Base-by-base conservation (phyloP, 2,113 vertebrate genomes). In the Elgaria multicarinata region DNA sequence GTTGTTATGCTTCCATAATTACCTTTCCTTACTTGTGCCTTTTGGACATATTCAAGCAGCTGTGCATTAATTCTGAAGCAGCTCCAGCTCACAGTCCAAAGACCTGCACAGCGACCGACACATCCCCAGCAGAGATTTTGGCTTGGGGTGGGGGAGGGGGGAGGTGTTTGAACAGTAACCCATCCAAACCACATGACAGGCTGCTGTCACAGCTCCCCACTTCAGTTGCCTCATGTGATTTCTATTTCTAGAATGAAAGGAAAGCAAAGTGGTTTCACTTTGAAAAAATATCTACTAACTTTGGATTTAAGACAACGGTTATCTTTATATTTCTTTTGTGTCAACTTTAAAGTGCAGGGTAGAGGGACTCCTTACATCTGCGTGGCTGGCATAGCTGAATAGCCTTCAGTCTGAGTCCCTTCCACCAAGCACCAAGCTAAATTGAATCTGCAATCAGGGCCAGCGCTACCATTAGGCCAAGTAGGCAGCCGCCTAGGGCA, bases 201-300 rank as follows among this genome's bases (percentile, higher is more conserved):
- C 36, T 74, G 18, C 67, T 88, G 82, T 74, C 67, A 88, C 20
- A n/a, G 24, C 86, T 53, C 26, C 64, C n/a, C 78, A 31, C 87
- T 66, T 83, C 85, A 66, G 36, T 76, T 64, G 36, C 14, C 13
- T 42, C 2, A 7, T 36, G 71, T 84, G 71, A 53, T 84, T 84
- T 89, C 83, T 84, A 84, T 67, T 77, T 75, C 31, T 46, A 75
- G 8, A 50, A 50, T 50, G 8, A 8, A 77, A 89, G 81, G 42
- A 77, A 67, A 89, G 22, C 28, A 64, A 82, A 26, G n/a, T 22
- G 31, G 28, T 26, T 86, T 66, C 58, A 87, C 55, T 78, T 75
- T 66, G 85, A 77, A 77, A n/a, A 50, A 66, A 66, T 75, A 72
- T 53, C 55, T 77, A 22, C 28, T 76, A 6, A 33, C 53, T 24